phyloP scores from a whole-genome alignment of 2,797 vertebrate genomes.

The Dendrocincla fuliginosa region DNA sequence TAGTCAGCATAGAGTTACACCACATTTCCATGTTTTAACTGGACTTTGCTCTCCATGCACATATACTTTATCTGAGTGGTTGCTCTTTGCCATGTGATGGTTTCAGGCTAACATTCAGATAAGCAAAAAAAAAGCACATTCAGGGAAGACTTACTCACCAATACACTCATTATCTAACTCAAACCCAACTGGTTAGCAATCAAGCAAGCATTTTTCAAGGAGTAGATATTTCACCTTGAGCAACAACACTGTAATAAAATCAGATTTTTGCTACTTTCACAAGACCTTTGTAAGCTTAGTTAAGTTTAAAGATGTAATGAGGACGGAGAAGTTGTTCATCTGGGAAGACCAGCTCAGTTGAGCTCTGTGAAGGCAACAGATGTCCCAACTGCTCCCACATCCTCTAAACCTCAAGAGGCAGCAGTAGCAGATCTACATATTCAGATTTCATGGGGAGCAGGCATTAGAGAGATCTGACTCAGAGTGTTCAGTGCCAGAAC shows the following conservation, averaged over 20 bases:
- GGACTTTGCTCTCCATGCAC: background rate
- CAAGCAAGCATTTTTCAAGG: background rate
- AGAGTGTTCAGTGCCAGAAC: background rate
- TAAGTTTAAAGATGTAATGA: background rate
- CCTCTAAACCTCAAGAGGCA: background rate
- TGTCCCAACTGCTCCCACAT: background rate
- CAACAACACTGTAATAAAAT: background rate
- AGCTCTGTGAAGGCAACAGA: background rate
- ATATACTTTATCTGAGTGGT: rapidly evolving
- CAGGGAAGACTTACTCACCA: background rate
- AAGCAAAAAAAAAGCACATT: background rate
- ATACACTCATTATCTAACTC: background rate
- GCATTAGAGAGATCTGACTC: background rate
- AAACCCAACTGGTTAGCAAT: background rate
- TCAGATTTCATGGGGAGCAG: background rate
- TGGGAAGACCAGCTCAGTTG: background rate
- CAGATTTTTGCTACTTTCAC: background rate
- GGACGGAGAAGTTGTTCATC: background rate
- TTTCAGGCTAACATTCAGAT: background rate
- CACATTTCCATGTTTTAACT: background rate
- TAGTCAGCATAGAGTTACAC: background rate
- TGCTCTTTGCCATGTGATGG: background rate
- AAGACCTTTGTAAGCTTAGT: background rate
- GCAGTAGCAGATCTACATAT: background rate
- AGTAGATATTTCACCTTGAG: background rate